Percentiles rank a stretch among this genome's conserved stretches.
phyloP scores from a whole-genome alignment of 2,113 vertebrate species.

The Austrofundulus limnaeus region DNA sequence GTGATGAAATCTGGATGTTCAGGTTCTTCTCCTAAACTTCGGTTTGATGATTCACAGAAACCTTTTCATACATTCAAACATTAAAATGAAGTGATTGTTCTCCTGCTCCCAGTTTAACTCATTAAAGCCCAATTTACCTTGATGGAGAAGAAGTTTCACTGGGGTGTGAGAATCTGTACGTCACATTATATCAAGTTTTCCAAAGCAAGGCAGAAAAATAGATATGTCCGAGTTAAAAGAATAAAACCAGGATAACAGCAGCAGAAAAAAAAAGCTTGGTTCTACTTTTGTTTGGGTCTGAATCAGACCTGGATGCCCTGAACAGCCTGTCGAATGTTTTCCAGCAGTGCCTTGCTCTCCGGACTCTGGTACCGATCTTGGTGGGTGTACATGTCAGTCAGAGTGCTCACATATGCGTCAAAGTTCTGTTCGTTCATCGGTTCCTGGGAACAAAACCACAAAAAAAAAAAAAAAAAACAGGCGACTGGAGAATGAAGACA shows the following conservation, averaged over 20 bases:
- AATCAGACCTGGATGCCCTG: constrained; percentile 93
- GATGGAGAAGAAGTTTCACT: constrained; percentile 94
- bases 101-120: constrained; percentile 57
- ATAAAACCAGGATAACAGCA: constrained; percentile 80
- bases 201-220: constrained; percentile 88
- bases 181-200: constrained; percentile 94
- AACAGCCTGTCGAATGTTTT: constrained; percentile 99
- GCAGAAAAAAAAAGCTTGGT: constrained; percentile 82
- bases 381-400: constrained; percentile 99
- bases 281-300: constrained; percentile 61
- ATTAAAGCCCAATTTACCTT: constrained; percentile 69
- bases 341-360: constrained; percentile 99
- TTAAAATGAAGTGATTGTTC: constrained; percentile 71
- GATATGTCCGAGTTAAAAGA: constrained; percentile 60
- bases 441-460: constrained; percentile 81
- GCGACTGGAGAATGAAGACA: constrained; percentile 3
- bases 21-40: constrained; percentile 67
- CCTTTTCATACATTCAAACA: constrained; percentile 75
- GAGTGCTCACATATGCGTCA: constrained; percentile 98
- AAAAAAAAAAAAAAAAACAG: constrained; percentile 19
- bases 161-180: constrained; percentile 94
- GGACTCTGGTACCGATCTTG: constrained; percentile 99
- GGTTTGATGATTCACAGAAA: constrained; percentile 76
- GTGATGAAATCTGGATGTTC: constrained; percentile 81
- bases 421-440: constrained; percentile 99